A percentile compares a stretch with the other conserved stretches of the same genome.
Evolutionary conservation across 2,113 vertebrate species (phyloP).

Genomic region (Scolopax mira): DNA sequence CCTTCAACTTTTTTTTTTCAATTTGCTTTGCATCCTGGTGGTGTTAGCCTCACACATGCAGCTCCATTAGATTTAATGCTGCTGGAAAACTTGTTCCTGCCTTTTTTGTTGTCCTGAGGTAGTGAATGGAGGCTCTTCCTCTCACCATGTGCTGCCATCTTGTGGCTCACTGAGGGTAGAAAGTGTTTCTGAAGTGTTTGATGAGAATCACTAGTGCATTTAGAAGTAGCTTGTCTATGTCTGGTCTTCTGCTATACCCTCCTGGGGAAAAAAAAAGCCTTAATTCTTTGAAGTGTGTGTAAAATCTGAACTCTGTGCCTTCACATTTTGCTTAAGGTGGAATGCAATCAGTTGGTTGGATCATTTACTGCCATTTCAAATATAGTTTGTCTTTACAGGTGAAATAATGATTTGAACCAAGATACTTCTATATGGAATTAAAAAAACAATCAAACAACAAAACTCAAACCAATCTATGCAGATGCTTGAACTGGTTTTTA

Average conservation of each 20-base stretch:
- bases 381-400: not conserved
- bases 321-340: not conserved
- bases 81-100: not conserved
- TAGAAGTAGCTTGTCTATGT: not conserved
- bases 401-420: not conserved
- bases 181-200: not conserved
- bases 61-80: not conserved
- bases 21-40: not conserved
- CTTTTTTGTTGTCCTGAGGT: not conserved
- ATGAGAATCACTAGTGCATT: not conserved
- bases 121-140: not conserved
- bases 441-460: not conserved
- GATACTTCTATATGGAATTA: not conserved
- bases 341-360: not conserved
- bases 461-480: not conserved
- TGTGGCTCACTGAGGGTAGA: not conserved
- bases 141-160: not conserved
- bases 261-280: accelerated
- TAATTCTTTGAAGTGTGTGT: not conserved
- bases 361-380: not conserved
- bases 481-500: not conserved
- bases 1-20: not conserved
- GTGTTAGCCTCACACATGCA: not conserved
- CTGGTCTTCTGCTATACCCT: not conserved
- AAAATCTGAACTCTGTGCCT: not conserved